Conservation (phyloP, 2,888 invertebrate species). For the Lasioglossum oenotherae region DNA sequence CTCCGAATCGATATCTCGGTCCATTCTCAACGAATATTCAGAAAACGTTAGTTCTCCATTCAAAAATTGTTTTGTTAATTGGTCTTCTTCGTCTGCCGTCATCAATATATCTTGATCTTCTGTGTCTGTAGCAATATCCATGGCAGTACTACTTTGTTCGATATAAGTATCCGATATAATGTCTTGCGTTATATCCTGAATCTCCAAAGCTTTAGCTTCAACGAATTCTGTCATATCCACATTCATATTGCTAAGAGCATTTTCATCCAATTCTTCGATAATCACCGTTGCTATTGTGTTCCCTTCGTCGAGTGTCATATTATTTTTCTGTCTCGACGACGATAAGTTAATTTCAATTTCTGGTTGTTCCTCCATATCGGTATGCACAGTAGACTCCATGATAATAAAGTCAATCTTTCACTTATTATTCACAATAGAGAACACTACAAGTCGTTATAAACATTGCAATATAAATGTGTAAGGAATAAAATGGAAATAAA, state of each 20-base stretch:
- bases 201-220: slow-evolving; percentile 78
- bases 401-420: slow-evolving; percentile 6
- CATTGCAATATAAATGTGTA: background rate
- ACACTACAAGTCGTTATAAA: slow-evolving; percentile 16
- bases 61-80: slow-evolving; percentile 88
- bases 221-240: slow-evolving; percentile 81
- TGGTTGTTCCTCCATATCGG: background rate
- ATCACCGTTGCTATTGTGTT: slow-evolving; percentile 57
- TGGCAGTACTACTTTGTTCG: slow-evolving; percentile 13
- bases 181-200: slow-evolving; percentile 73
- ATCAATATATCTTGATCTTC: slow-evolving; percentile 72
- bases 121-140: slow-evolving; percentile 62
- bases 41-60: slow-evolving; percentile 90
- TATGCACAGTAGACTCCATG: slow-evolving; percentile 20
- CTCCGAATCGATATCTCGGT: slow-evolving; percentile 85
- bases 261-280: slow-evolving; percentile 81
- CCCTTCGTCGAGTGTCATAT: slow-evolving; percentile 26
- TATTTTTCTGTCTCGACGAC: background rate
- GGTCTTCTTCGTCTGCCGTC: slow-evolving; percentile 76
- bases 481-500: background rate
- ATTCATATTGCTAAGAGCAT: slow-evolving; percentile 71
- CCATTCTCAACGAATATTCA: slow-evolving; percentile 87
- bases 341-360: slow-evolving; percentile 24
- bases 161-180: slow-evolving; percentile 39
- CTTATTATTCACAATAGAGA: background rate